These are phyloP conservation scores for Eubasilissa splendida DNA, from an alignment of 2,888 invertebrate species.

Conservation along the genomic window DNA sequence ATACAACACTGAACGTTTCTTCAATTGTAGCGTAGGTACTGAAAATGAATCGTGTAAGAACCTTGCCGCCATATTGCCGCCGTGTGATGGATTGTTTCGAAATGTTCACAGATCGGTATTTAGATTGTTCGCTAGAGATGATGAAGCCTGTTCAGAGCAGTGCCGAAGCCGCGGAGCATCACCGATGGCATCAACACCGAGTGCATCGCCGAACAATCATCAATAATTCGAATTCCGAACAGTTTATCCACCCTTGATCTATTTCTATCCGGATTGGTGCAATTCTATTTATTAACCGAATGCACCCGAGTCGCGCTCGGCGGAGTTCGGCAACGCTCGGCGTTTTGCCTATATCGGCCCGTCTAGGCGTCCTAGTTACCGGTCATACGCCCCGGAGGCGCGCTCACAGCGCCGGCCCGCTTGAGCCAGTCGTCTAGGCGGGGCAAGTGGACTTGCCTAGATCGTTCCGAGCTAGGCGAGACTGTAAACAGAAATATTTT, in stretches of 20 bases:
- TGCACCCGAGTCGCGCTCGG: conserved; percentile 5
- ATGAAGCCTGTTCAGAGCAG: too few species aligned
- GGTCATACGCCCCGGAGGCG: conserved; percentile 29
- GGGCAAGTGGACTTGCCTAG: conserved; percentile 12
- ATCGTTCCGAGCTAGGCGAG: too few species aligned
- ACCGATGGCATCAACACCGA: too few species aligned
- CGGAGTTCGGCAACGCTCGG: conserved; percentile 3
- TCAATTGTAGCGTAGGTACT: too few species aligned
- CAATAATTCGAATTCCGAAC: conserved; percentile 12
- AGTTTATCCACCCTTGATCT: conserved; percentile 31
- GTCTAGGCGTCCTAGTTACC: conserved; percentile 18
- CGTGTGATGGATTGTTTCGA: too few species aligned
- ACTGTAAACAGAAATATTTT: too few species aligned
- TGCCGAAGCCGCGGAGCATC: too few species aligned
- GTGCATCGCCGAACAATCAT: conserved; percentile 2
- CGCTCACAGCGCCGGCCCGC: conserved; percentile 7
- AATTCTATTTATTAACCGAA: conserved; percentile 4
- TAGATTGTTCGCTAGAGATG: too few species aligned
- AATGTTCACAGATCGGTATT: too few species aligned
- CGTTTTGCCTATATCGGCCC: conserved; percentile 24
- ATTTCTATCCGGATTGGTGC: conserved; percentile 25
- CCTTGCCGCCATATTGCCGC: too few species aligned
- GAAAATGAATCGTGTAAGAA: too few species aligned
- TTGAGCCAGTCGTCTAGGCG: conserved; percentile 17
- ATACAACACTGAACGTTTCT: too few species aligned